Base-by-base conservation (phyloP, 2,888 invertebrate species). In the Apoda limacodes region DNA sequence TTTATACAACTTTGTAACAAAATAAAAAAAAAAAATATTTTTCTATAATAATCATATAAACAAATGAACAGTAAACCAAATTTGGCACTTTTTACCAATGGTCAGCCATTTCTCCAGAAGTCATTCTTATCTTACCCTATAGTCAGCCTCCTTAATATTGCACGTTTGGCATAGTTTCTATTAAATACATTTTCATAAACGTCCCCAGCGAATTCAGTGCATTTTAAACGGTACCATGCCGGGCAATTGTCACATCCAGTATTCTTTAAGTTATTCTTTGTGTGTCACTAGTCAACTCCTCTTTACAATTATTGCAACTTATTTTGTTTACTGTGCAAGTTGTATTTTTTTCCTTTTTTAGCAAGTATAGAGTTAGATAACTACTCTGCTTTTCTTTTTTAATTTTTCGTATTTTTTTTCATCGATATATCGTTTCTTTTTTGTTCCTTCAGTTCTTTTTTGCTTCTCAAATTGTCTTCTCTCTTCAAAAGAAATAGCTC, bases 31-130 rank as follows among this genome's bases (percentile, higher is more conserved):
- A 22, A 28, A 29, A 30, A 6, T 22, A 29, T 22, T 22, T 13
- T 29, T 14, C 5, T 29, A 13, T 14, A 14, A 22, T 6, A 29
- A 14, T 6, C n/a, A 29, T 29, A 25, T 13, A 33, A 28, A 27
- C n/a, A 33, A 28, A 33, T 20, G 9, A 21, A 29, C 19, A 24
- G 9, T 33, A 13, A 32, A 27, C 13, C n/a, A 27, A 27, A 13
- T 23, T 28, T 33, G 28, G 23, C 25, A 33, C 24, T 20, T 28
- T 28, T 33, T 24, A 9, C 25, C 31, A 9, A 22, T 25, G 14
- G 13, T 31, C 33, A 25, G 33, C 28, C 28, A 28, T 33, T 28
- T 33, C 28, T 28, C 25, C 33, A 33, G 24, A 28, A 33, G 33
- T 33, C 28, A 28, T 28, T 25, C 33, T 22, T 13, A 15, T 19